phyloP scores from a whole-genome alignment of 1,140 invertebrate species.

The Asobara japonica region DNA sequence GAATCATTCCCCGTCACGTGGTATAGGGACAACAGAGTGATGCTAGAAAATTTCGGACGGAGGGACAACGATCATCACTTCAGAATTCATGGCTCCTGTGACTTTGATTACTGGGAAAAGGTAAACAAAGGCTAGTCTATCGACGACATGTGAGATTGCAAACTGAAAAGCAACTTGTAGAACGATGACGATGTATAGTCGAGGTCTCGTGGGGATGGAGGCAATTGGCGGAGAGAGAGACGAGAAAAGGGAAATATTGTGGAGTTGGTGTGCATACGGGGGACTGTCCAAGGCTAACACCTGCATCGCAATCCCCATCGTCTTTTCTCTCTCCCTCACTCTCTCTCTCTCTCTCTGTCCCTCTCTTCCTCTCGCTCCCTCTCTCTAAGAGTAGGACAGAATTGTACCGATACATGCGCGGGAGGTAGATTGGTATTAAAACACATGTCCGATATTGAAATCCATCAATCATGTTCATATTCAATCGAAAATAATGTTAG shows the following conservation, averaged over 20 bases:
- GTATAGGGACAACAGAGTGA: too few relatives aligned
- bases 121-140: background rate
- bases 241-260: constrained; percentile 27
- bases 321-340: too few relatives aligned
- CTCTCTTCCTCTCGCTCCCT: too few relatives aligned
- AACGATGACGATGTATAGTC: background rate
- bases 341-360: too few relatives aligned
- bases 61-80: too few relatives aligned
- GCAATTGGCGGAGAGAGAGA: background rate
- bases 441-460: too few relatives aligned
- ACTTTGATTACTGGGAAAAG: too few relatives aligned
- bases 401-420: constrained; percentile 46
- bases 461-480: too few relatives aligned
- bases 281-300: constrained; percentile 62
- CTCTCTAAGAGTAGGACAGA: constrained; percentile 39
- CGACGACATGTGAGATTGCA: background rate
- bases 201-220: constrained; percentile 9
- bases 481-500: too few relatives aligned
- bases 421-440: background rate
- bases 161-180: background rate
- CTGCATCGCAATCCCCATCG: constrained; percentile 54
- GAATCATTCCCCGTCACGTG: too few relatives aligned
- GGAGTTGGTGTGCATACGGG: constrained; percentile 48
- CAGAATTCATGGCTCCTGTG: too few relatives aligned
- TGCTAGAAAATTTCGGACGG: too few relatives aligned